Percentiles rank a stretch among this genome's conserved stretches.
Evolutionary conservation across 2,888 invertebrate genomes (phyloP).

Genomic region (Pegoplata infirma): DNA sequence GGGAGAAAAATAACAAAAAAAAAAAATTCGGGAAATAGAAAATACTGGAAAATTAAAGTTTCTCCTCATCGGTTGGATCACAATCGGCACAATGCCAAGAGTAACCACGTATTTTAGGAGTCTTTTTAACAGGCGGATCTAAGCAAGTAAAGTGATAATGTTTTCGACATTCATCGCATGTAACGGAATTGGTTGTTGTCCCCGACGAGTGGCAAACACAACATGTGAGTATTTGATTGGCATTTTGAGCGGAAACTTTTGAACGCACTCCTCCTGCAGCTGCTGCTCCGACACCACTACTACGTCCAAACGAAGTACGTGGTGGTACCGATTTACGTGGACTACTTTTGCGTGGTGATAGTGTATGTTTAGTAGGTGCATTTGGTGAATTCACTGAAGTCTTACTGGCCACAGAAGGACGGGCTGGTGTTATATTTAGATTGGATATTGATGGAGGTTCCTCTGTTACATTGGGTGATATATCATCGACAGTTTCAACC

Average conservation of each 20-base stretch:
- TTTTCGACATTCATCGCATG: slow-evolving; percentile 94
- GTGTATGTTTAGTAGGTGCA: slow-evolving; percentile 59
- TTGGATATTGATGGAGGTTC: slow-evolving; percentile 47
- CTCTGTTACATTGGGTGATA: slow-evolving; percentile 30
- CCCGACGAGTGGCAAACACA: slow-evolving; percentile 73
- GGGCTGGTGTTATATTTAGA: slow-evolving; percentile 43
- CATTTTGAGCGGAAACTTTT: slow-evolving; percentile 40
- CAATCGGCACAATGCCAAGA: slow-evolving; percentile 98
- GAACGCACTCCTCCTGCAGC: slow-evolving; percentile 28
- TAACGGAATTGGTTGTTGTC: slow-evolving; percentile 78
- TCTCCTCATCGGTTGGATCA: slow-evolving; percentile 86
- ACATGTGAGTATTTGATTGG: slow-evolving; percentile 65
- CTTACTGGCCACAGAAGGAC: slow-evolving; percentile 34
- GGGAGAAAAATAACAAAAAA: slow-evolving; percentile 25
- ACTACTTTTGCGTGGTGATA: slow-evolving; percentile 71
- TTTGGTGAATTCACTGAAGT: slow-evolving; percentile 42
- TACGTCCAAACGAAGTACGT: slow-evolving; percentile 62
- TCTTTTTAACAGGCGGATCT: slow-evolving; percentile 95
- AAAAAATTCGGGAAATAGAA: slow-evolving; percentile 28
- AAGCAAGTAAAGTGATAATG: slow-evolving; percentile 95
- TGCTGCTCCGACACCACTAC: not conserved
- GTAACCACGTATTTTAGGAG: slow-evolving; percentile 95
- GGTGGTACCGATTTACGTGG: slow-evolving; percentile 70
- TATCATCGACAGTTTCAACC: slow-evolving; percentile 77
- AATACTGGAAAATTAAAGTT: slow-evolving; percentile 64